Conservation (phyloP, 2,113 vertebrate species). For the Callospermophilus lateralis region DNA sequence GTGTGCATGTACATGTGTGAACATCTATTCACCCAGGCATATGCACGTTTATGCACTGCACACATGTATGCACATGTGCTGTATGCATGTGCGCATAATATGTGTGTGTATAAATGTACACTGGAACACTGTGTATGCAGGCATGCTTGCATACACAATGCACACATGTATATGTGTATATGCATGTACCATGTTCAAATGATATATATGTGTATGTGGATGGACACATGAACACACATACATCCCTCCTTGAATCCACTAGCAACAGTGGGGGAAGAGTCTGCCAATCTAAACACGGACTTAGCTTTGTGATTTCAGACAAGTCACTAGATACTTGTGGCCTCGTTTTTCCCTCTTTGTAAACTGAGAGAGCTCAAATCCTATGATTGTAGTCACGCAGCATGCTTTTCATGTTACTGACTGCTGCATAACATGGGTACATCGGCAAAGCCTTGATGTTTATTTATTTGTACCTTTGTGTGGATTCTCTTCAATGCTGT, state of each 20-base stretch:
- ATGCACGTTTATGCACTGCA: too few relatives aligned
- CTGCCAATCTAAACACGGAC: not conserved
- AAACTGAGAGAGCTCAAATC: not conserved
- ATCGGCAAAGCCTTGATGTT: not conserved
- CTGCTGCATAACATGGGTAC: not conserved
- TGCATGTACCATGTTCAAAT: not conserved
- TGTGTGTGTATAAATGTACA: too few relatives aligned
- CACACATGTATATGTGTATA: not conserved
- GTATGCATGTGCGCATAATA: not conserved
- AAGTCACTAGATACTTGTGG: not conserved
- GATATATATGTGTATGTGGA: not conserved
- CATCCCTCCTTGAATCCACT: too few relatives aligned
- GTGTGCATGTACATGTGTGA: not conserved
- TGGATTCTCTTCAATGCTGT: not conserved
- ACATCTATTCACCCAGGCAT: too few relatives aligned
- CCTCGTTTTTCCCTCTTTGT: not conserved
- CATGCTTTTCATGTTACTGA: not conserved
- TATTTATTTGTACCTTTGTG: not conserved
- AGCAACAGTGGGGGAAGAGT: not conserved
- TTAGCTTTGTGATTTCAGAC: not conserved
- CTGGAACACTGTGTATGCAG: too few relatives aligned
- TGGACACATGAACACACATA: not conserved
- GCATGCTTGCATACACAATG: too few relatives aligned
- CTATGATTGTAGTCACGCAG: not conserved
- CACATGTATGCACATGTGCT: not conserved